Evolutionary conservation across 1,140 invertebrate species (phyloP).

Genomic region (Brachionus manjavacas): DNA sequence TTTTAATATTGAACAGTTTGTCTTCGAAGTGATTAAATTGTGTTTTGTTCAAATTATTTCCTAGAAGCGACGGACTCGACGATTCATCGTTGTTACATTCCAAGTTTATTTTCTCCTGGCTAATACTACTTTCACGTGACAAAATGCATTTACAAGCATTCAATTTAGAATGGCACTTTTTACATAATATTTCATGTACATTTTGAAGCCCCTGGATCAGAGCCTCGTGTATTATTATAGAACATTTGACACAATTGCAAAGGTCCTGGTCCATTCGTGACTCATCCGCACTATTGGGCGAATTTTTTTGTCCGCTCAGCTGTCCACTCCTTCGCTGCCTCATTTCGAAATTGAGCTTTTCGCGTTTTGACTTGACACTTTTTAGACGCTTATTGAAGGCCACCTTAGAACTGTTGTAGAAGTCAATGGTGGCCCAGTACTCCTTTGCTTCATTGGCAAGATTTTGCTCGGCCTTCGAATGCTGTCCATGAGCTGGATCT

Average conservation of each 20-base stretch:
- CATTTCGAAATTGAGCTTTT: background rate
- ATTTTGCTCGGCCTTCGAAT: background rate
- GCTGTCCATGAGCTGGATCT: background rate
- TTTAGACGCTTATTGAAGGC: background rate
- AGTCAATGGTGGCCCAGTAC: constrained; percentile 18
- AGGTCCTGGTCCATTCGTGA: background rate
- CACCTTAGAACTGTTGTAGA: constrained; percentile 20
- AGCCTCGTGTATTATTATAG: constrained; percentile 1
- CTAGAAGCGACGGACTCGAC: too few relatives aligned
- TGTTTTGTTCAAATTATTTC: background rate
- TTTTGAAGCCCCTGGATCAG: background rate
- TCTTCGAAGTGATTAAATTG: background rate
- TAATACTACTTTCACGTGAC: background rate
- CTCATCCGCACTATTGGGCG: background rate
- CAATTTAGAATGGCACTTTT: constrained; percentile 4
- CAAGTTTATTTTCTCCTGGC: background rate
- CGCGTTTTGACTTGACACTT: constrained; percentile 12
- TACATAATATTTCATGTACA: constrained; percentile 27
- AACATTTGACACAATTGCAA: constrained; percentile 9
- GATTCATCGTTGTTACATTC: background rate
- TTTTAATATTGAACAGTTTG: constrained; percentile 22
- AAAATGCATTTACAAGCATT: background rate
- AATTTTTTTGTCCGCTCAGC: background rate
- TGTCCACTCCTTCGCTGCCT: background rate
- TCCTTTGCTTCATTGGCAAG: background rate